Conservation (phyloP, 2,797 vertebrate genomes). For the Pteronotus mesoamericanus region DNA sequence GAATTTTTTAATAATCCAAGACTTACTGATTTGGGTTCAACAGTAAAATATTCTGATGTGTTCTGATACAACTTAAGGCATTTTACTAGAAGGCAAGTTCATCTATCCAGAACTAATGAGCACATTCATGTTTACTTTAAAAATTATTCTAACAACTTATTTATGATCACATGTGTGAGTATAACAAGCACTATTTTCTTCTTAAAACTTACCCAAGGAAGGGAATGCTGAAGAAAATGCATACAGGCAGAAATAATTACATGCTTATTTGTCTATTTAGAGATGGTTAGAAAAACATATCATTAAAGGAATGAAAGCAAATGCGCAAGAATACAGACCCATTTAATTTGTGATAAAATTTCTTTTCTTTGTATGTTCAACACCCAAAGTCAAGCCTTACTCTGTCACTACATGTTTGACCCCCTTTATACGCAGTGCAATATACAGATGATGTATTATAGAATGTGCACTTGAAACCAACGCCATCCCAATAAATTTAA, state of each 20-base stretch:
- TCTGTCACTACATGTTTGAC: not conserved
- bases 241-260: not conserved
- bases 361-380: not conserved
- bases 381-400: not conserved
- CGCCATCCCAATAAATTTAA: not conserved
- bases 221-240: not conserved
- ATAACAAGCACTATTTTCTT: not conserved
- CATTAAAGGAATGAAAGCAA: not conserved
- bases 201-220: not conserved
- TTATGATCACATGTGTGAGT: not conserved
- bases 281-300: not conserved
- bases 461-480: not conserved
- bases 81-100: not conserved
- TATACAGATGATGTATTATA: not conserved
- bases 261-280: not conserved
- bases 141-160: not conserved
- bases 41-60: not conserved
- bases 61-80: not conserved
- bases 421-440: not conserved
- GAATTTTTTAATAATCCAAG: not conserved
- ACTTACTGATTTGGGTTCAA: not conserved
- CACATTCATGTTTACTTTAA: not conserved
- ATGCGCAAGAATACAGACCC: not conserved
- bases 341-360: not conserved
- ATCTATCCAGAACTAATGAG: not conserved